Evolutionary conservation across 2,797 vertebrate genomes (phyloP).

Genomic region (Hydrophis major): DNA sequence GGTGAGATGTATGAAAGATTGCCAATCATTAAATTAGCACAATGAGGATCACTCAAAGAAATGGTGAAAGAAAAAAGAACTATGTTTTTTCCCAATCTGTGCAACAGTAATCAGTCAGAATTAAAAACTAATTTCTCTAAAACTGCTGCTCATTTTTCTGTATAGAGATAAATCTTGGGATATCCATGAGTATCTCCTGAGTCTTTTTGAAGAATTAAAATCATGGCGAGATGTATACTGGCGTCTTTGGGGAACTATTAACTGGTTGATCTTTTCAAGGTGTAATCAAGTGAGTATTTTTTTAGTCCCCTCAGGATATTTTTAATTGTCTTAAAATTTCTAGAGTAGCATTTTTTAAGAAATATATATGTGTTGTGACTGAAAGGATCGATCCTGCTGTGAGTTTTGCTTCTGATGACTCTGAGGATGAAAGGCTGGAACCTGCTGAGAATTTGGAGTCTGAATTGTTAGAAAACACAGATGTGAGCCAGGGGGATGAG

Average conservation of each 20-base stretch:
- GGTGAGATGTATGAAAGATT: not conserved
- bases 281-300: conserved; percentile 82
- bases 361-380: not conserved
- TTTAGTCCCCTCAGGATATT: not conserved
- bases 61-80: not conserved
- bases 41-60: not conserved
- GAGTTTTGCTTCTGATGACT: too few relatives aligned
- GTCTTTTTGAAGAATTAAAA: conserved; percentile 89
- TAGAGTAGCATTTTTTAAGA: not conserved
- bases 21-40: not conserved
- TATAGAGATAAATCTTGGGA: conserved; percentile 94
- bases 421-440: too few relatives aligned
- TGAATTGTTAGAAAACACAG: too few relatives aligned
- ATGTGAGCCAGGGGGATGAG: too few relatives aligned
- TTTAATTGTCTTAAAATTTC: not conserved
- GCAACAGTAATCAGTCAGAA: not conserved
- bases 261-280: conserved; percentile 85
- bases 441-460: too few relatives aligned
- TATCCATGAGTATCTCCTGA: conserved; percentile 84
- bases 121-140: not conserved
- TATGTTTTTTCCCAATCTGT: not conserved
- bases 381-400: too few relatives aligned
- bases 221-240: conserved; percentile 96
- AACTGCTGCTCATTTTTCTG: not conserved
- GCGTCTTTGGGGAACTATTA: conserved; percentile 94